Evolutionary conservation across 2,888 invertebrate species (phyloP).

Genomic region (Rotaria socialis): DNA sequence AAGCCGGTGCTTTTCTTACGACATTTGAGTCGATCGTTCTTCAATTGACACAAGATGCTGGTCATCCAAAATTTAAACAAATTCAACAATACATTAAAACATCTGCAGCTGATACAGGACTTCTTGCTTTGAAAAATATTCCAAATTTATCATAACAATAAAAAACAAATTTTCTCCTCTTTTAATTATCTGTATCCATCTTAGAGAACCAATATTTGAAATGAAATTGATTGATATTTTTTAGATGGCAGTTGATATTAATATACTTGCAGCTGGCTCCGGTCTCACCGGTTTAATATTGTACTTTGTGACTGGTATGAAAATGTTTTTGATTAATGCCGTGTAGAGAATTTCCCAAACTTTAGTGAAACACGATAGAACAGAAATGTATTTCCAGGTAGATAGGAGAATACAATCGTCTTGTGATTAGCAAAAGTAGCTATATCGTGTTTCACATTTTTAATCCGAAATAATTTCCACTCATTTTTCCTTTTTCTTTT

Average conservation of each 20-base stretch:
- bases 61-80: conserved; percentile 45
- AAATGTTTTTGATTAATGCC: not conserved
- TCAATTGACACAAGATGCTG: conserved; percentile 40
- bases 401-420: no score
- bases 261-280: conserved; percentile 37
- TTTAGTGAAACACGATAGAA: not conserved
- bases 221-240: not conserved
- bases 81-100: conserved; percentile 41
- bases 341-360: not conserved
- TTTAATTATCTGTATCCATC: not conserved
- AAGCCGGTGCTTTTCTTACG: conserved; percentile 45
- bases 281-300: conserved; percentile 11
- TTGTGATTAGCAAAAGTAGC: no score
- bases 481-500: not conserved
- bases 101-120: conserved; percentile 41
- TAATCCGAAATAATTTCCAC: no score
- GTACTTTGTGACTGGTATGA: not conserved
- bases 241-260: conserved; percentile 14
- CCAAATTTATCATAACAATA: not conserved
- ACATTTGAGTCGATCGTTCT: conserved; percentile 45
- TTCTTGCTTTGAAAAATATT: conserved; percentile 36
- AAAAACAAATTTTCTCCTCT: not conserved
- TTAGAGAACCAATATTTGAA: not conserved
- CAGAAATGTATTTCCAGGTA: no score
- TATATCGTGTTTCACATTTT: no score